Evolutionary conservation across 2,888 invertebrate genomes (phyloP).

Genomic region (Trissolcus brochymenae): DNA sequence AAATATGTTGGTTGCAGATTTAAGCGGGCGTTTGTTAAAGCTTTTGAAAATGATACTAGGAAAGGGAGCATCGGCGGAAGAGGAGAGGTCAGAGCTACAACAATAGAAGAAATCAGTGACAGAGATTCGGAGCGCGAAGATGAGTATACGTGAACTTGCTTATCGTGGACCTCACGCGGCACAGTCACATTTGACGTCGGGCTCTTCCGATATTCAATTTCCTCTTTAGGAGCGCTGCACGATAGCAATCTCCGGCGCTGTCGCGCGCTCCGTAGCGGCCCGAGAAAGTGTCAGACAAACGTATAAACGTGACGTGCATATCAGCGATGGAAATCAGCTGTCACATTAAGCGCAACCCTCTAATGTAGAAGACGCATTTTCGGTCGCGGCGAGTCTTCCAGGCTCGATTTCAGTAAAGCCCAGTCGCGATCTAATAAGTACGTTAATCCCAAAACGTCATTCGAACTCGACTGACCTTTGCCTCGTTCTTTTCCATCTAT

Average conservation of each 20-base stretch:
- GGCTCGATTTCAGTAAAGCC: neutral
- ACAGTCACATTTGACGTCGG: constrained; percentile 31
- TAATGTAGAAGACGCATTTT: constrained; percentile 11
- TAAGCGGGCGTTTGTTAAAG: too few relatives aligned
- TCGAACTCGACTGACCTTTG: constrained; percentile 3
- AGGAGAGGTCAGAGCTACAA: too few relatives aligned
- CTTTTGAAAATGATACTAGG: too few relatives aligned
- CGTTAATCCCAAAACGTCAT: neutral
- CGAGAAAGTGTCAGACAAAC: constrained; percentile 47
- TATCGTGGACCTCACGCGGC: constrained; percentile 23
- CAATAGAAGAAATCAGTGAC: neutral
- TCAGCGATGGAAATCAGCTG: constrained; percentile 41
- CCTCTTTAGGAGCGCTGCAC: constrained; percentile 23
- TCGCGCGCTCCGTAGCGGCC: neutral
- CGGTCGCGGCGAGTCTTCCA: neutral
- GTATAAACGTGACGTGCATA: constrained; percentile 43
- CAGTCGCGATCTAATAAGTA: neutral
- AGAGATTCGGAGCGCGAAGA: neutral
- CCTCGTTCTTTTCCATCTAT: neutral
- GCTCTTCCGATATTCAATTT: constrained; percentile 51
- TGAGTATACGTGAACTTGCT: constrained; percentile 23
- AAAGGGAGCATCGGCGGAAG: too few relatives aligned
- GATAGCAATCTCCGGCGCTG: constrained; percentile 20
- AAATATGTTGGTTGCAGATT: too few relatives aligned
- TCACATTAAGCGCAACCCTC: constrained; percentile 44